Percentiles rank a stretch among this genome's conserved stretches.
phyloP scores from a whole-genome alignment of 2,888 invertebrate species.

The Formica aserva region DNA sequence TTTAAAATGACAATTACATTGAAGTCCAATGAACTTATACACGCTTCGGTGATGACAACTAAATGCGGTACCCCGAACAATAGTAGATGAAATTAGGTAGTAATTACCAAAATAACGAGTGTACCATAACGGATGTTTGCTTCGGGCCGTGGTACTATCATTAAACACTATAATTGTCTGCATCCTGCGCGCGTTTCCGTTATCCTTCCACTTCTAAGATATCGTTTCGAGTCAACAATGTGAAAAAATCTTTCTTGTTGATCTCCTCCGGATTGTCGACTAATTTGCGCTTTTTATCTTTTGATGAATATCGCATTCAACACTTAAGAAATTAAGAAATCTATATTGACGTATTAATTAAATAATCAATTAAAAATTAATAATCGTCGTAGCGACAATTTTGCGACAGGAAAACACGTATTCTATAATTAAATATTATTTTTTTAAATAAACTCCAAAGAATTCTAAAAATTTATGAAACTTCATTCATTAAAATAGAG shows the following conservation, averaged over 20 bases:
- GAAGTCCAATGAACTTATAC: conserved; percentile 64
- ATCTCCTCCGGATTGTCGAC: conserved; percentile 2
- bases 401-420: neutral
- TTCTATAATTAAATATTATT: conserved; percentile 3
- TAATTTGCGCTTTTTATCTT: conserved; percentile 22
- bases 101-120: conserved; percentile 82
- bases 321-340: neutral
- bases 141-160: conserved; percentile 77
- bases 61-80: conserved; percentile 61
- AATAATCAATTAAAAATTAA: neutral
- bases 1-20: conserved; percentile 65
- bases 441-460: neutral
- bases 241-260: conserved; percentile 42
- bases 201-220: conserved; percentile 67
- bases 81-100: conserved; percentile 71
- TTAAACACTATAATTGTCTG: conserved; percentile 83
- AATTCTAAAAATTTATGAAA: neutral
- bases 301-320: conserved; percentile 34
- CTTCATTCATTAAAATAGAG: neutral
- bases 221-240: conserved; percentile 59
- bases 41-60: conserved; percentile 68
- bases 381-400: neutral
- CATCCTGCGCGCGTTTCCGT: conserved; percentile 80
- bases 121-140: conserved; percentile 80
- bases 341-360: too few species aligned